A percentile compares a stretch with the other conserved stretches of the same genome.
phyloP scores from a whole-genome alignment of 1,140 invertebrate species.

The Acyrthosiphon pisum region DNA sequence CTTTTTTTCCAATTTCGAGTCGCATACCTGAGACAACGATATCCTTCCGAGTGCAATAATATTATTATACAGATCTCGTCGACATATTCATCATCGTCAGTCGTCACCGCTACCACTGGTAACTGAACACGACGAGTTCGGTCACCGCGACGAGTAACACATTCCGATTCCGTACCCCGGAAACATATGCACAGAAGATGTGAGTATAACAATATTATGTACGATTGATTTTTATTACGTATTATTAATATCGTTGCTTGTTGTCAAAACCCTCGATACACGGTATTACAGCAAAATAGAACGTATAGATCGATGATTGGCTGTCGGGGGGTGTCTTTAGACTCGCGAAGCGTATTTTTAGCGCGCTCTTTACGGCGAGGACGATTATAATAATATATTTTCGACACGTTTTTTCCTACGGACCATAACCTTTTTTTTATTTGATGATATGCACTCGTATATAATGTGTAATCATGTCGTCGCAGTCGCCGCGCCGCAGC shows the following conservation, averaged over 20 bases:
- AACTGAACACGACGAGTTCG: background rate
- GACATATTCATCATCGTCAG: background rate
- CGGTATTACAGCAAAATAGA: background rate
- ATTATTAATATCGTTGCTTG: background rate
- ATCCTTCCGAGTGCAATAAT: background rate
- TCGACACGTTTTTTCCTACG: background rate
- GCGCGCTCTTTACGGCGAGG: background rate
- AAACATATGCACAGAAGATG: slow-evolving; percentile 55
- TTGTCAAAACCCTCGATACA: background rate
- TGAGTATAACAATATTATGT: slow-evolving; percentile 14
- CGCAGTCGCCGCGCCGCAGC: background rate
- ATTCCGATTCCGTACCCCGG: background rate
- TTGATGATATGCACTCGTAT: background rate
- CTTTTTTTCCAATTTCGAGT: background rate
- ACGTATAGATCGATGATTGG: background rate
- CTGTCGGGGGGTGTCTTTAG: background rate
- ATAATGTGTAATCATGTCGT: background rate
- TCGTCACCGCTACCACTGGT: no score
- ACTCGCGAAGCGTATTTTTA: background rate
- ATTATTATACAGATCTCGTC: background rate
- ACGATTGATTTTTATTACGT: background rate
- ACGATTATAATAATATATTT: background rate
- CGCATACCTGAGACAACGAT: background rate
- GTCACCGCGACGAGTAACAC: background rate
- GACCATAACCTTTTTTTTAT: background rate